Evolutionary conservation across 2,888 invertebrate species (phyloP).

Genomic region (Ectemnius lituratus): DNA sequence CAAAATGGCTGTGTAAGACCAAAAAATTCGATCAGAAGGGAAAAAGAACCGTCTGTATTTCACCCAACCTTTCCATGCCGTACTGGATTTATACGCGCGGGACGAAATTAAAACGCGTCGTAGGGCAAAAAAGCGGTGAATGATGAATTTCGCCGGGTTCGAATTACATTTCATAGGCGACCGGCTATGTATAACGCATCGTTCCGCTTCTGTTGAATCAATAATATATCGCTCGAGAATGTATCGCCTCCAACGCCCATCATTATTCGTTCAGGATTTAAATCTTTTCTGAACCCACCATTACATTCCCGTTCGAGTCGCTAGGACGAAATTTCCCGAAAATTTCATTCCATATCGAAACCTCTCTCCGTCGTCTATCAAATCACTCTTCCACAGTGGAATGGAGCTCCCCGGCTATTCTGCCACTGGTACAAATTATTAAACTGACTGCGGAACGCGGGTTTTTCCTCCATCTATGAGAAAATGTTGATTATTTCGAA

Average conservation of each 20-base stretch:
- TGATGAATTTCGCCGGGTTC: conserved; percentile 29
- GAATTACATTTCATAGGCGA: conserved; percentile 31
- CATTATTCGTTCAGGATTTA: conserved; percentile 24
- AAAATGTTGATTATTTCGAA: no score
- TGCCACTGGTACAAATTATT: conserved; percentile 15
- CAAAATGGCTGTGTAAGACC: conserved; percentile 20
- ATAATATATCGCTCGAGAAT: conserved; percentile 18
- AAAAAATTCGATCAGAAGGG: not conserved
- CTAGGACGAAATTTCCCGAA: conserved; percentile 4
- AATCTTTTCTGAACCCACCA: conserved; percentile 16
- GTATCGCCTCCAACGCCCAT: conserved; percentile 19
- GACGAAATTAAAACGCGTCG: conserved; percentile 29
- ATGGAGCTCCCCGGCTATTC: no score
- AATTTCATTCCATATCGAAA: not conserved
- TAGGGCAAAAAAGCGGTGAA: conserved; percentile 14
- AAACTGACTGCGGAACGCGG: conserved; percentile 18
- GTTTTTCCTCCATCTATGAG: conserved; percentile 1
- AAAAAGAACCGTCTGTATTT: not conserved
- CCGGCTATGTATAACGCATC: conserved; percentile 15
- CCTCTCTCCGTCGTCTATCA: not conserved
- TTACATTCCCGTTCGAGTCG: conserved; percentile 22
- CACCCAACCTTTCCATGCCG: not conserved
- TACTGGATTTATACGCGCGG: conserved; percentile 15
- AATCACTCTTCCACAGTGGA: conserved; percentile 25
- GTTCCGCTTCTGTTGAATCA: conserved; percentile 32